phyloP scores from a whole-genome alignment of 1,140 invertebrate genomes.

The Caenorhabditis latens region DNA sequence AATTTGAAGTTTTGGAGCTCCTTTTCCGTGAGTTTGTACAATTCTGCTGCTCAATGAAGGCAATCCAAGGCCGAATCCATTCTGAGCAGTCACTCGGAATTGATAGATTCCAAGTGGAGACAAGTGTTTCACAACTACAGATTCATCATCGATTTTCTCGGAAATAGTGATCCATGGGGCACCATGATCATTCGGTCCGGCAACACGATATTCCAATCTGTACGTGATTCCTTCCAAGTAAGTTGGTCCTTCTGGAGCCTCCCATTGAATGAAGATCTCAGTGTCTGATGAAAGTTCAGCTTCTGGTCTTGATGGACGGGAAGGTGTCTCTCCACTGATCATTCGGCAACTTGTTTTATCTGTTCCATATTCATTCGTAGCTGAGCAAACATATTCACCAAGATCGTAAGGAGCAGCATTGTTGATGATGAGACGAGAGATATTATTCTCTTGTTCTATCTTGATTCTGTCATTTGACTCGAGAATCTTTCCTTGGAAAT shows the following conservation, averaged over 20 bases:
- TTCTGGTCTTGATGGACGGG: slow-evolving; percentile 88
- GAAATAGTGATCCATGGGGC: slow-evolving; percentile 86
- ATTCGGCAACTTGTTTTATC: slow-evolving; percentile 80
- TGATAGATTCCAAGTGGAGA: slow-evolving; percentile 84
- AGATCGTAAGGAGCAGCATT: slow-evolving; percentile 79
- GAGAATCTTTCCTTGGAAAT: slow-evolving; percentile 79
- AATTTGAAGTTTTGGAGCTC: slow-evolving; percentile 73
- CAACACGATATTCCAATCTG: slow-evolving; percentile 83
- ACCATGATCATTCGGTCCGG: slow-evolving; percentile 71
- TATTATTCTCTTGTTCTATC: slow-evolving; percentile 66
- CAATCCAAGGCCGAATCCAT: slow-evolving; percentile 85
- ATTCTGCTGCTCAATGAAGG: slow-evolving; percentile 79
- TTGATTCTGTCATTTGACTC: slow-evolving; percentile 74
- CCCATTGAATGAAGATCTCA: slow-evolving; percentile 89
- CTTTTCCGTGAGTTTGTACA: slow-evolving; percentile 73
- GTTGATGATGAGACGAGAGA: slow-evolving; percentile 69
- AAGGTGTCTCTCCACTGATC: slow-evolving; percentile 82
- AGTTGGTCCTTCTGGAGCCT: slow-evolving; percentile 82
- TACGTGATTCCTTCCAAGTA: slow-evolving; percentile 82
- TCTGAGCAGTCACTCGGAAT: slow-evolving; percentile 85
- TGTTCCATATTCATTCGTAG: slow-evolving; percentile 84
- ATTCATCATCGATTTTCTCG: slow-evolving; percentile 92
- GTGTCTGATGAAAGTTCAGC: slow-evolving; percentile 86
- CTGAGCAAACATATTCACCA: slow-evolving; percentile 95
- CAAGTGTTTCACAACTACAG: slow-evolving; percentile 87